Base-by-base conservation (phyloP, 2,888 invertebrate genomes). In the Caenorhabditis angaria region DNA sequence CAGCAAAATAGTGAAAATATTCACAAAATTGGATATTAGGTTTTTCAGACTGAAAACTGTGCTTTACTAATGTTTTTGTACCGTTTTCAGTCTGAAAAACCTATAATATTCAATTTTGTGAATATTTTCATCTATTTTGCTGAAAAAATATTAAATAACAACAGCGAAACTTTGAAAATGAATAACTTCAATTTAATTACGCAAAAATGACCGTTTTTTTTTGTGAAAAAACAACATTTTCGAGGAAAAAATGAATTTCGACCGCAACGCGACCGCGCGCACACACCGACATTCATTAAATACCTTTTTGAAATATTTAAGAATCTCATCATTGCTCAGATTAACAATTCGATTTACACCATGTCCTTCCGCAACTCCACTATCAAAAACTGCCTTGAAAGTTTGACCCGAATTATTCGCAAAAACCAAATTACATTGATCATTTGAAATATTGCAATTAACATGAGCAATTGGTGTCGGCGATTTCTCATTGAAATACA, bases 261-360 rank as follows among this genome's bases (percentile, higher is more conserved):
- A 48, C n/a, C n/a, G n/a, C n/a, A n/a, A n/a, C n/a, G n/a, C n/a
- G n/a, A n/a, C n/a, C n/a, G n/a, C n/a, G n/a, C n/a, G n/a, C n/a
- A n/a, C n/a, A 20, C 18, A 14, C 4, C 48, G 4, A 18, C 20
- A 20, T 48, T 48, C 4, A n/a, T 4, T 12, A 50, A n/a, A 22
- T 14, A 61, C 65, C 47, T 57, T 58, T 27, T 54, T 51, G 41
- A 71, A 71, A n/a, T 28, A 71, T 8, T 71, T 62, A 8, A 59
- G 55, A 32, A 66, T 66, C 22, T 65, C 55, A 1, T 63, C 65
- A 5, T n/a, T 59, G 2, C 27, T 50, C 41, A 22, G 35, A n/a
- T 59, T 66, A 47, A 63, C 70, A n/a, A 66, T 27, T n/a, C 63
- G 64, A 61, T 71, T 71, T 24, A 29, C 64, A 53, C 64, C 66